Percentiles rank a stretch among this genome's conserved stretches.
Conservation (phyloP, 2,113 vertebrate species). For the Sialia sialis region DNA sequence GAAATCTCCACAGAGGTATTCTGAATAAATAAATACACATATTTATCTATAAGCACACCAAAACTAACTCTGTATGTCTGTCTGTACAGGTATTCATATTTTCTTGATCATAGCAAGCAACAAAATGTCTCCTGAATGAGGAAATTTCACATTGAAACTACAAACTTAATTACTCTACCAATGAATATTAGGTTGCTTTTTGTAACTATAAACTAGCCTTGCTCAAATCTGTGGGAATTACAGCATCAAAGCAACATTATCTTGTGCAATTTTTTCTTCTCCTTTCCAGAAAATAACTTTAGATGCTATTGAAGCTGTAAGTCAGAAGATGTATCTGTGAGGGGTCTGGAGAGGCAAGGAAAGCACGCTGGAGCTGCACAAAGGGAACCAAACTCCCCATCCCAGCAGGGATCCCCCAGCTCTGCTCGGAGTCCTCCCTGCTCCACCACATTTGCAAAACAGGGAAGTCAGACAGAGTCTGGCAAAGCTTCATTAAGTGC, state of each 20-base stretch:
- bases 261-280: not conserved
- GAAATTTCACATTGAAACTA: not conserved
- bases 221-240: not conserved
- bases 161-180: not conserved
- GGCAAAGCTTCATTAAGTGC: not conserved
- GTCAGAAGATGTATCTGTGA: not conserved
- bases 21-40: not conserved
- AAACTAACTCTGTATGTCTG: not conserved
- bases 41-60: not conserved
- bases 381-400: not conserved
- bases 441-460: not conserved
- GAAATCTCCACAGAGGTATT: not conserved
- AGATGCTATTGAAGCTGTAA: not conserved
- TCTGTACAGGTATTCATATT: not conserved
- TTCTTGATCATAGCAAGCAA: not conserved
- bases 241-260: not conserved
- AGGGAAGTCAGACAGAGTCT: not conserved
- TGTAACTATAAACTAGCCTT: not conserved
- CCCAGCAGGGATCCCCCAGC: not conserved
- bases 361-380: not conserved
- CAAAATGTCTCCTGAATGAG: not conserved
- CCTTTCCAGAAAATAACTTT: not conserved
- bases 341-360: not conserved
- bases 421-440: not conserved
- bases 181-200: not conserved